Base-by-base conservation (phyloP, 2,113 vertebrate genomes). In the Serinus canaria region DNA sequence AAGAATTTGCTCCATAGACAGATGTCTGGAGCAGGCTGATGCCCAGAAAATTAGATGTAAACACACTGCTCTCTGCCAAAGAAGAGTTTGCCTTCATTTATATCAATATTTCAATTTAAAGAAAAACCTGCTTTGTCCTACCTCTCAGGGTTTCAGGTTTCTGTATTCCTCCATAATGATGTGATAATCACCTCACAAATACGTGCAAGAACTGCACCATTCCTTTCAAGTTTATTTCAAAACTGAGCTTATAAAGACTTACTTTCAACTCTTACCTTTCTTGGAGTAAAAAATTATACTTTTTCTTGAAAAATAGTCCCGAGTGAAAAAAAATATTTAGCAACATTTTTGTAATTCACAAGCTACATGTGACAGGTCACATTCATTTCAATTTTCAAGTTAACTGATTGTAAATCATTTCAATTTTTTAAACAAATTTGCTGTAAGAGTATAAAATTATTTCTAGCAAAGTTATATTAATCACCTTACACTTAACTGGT, bases 371-470 rank as follows among this genome's bases (percentile, higher is more conserved):
- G 90, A 87, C 95, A 92, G 95, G 77, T 59, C 62, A 68, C 72
- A 81, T 92, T 86, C 47, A 81, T 94, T 95, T 90, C 77, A 78
- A 91, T 96, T 96, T 95, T 89, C 68, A 88, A 92, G 75, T 53
- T 83, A 95, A 94, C 68, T 39, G 73, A 78, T 68, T 81, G 63
- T 85, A 93, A 93, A 81, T 77, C 9, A 87, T 63, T 93, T 73
- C 70, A 31, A 53, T 56, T 95, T 95, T 90, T 83, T 70, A 83
- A 94, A 90, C 31, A 90, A 85, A 70, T 66, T 64, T 85, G 30
- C 66, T 82, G 18, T 37, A 87, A 82, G n/a, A 69, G 10, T 73
- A 87, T 64, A 90, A 60, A 76, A 83, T 79, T 76, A 76, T 87
- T 95, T 85, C 53, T 83, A 91, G 58, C 41, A 67, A 77, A 90